Percentiles rank a stretch among this genome's conserved stretches.
Evolutionary conservation across 2,113 vertebrate genomes (phyloP).

Genomic region (Malurus alboscapulatus): DNA sequence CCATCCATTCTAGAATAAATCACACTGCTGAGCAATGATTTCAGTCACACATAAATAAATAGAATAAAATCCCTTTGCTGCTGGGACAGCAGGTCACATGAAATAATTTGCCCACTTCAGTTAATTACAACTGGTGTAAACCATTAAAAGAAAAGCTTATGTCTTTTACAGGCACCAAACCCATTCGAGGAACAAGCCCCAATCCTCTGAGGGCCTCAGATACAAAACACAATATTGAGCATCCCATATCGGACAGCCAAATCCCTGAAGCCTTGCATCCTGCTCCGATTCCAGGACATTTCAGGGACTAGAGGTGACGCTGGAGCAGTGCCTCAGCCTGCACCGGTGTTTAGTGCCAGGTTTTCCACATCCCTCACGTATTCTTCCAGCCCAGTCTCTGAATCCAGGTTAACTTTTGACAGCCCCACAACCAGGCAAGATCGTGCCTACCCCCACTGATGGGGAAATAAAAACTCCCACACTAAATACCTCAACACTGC

Average conservation of each 20-base stretch:
- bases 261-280: rapidly evolving
- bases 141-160: background rate
- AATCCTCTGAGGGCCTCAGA: background rate
- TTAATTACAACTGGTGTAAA: background rate
- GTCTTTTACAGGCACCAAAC: background rate
- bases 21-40: background rate
- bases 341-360: background rate
- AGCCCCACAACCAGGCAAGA: background rate
- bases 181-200: background rate
- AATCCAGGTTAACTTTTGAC: background rate
- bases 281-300: background rate
- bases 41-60: background rate
- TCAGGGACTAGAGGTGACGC: background rate
- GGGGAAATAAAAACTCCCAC: background rate
- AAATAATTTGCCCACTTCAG: background rate
- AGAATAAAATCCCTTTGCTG: background rate
- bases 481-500: background rate
- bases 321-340: background rate
- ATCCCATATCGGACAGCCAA: background rate
- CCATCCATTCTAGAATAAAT: background rate
- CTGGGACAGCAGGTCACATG: background rate
- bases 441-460: rapidly evolving
- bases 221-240: background rate
- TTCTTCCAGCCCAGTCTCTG: background rate
- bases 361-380: background rate